These are phyloP conservation scores for Drosophila teissieri DNA, from an alignment of 1,140 invertebrate genomes.

Conservation along the genomic window DNA sequence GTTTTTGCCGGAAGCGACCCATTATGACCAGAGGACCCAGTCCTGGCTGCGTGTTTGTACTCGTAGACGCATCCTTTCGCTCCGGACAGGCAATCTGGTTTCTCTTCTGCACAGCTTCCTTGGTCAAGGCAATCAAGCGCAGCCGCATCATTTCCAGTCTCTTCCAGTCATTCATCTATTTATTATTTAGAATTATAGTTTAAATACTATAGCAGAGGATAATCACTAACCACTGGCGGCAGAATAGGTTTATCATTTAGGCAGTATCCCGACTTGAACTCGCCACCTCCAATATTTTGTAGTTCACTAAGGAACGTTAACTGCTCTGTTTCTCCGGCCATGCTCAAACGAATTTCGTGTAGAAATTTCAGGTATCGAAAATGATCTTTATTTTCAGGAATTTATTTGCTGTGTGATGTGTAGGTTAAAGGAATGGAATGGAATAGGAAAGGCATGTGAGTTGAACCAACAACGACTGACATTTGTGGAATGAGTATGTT, in stretches of 20 bases:
- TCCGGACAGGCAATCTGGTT: neutral
- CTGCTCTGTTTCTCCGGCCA: conserved; percentile 23
- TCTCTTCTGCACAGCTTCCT: conserved; percentile 10
- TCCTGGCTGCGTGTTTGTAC: neutral
- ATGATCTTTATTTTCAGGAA: conserved; percentile 16
- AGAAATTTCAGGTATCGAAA: conserved; percentile 31
- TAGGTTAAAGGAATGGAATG: conserved; percentile 28
- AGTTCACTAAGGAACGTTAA: neutral
- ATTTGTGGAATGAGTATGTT: conserved; percentile 11
- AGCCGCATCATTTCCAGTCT: conserved; percentile 49
- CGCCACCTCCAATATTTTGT: neutral
- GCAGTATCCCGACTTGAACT: conserved; percentile 30
- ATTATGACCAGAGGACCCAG: conserved; percentile 1
- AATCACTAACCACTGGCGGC: conserved; percentile 47
- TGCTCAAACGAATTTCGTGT: conserved; percentile 28
- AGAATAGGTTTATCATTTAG: conserved; percentile 42
- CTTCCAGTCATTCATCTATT: conserved; percentile 47
- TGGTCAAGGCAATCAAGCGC: conserved; percentile 25
- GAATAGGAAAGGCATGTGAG: conserved; percentile 6
- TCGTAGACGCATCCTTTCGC: conserved; percentile 30
- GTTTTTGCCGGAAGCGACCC: conserved; percentile 37
- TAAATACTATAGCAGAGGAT: neutral
- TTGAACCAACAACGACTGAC: conserved; percentile 10
- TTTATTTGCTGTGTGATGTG: conserved; percentile 27
- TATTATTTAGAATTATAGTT: neutral